Percentiles rank a stretch among this genome's conserved stretches.
Conservation (phyloP, 2,888 invertebrate species). For the Lasioglossum leucozonium region DNA sequence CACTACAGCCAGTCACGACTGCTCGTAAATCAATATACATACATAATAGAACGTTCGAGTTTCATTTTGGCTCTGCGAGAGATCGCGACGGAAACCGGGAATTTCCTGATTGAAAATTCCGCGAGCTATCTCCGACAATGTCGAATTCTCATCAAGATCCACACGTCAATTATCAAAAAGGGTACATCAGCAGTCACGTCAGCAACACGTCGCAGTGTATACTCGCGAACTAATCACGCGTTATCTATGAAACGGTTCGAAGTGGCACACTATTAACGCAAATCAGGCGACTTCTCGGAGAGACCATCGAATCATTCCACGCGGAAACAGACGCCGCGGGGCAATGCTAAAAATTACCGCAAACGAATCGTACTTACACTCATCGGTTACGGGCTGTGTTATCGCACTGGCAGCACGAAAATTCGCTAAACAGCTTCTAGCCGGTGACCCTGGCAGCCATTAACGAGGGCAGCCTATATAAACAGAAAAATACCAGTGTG, state of each 20-base stretch:
- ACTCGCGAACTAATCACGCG: neutral
- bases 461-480: slow-evolving; percentile 38
- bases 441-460: slow-evolving; percentile 61
- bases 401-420: slow-evolving; percentile 63
- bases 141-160: no score
- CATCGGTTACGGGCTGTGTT: slow-evolving; percentile 79
- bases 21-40: neutral
- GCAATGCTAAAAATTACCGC: neutral
- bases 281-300: neutral
- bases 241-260: neutral
- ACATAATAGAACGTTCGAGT: neutral
- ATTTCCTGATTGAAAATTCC: no score
- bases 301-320: neutral
- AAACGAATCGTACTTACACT: slow-evolving; percentile 75
- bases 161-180: neutral
- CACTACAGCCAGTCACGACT: neutral
- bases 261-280: neutral
- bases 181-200: neutral
- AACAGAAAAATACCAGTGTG: slow-evolving; percentile 56
- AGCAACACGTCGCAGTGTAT: neutral
- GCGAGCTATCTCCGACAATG: no score
- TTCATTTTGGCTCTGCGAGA: no score
- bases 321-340: neutral
- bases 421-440: slow-evolving; percentile 55
- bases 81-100: no score